Percentiles rank a stretch among this genome's conserved stretches.
Conservation (phyloP, 2,888 invertebrate species). For the Drosophila birchii region DNA sequence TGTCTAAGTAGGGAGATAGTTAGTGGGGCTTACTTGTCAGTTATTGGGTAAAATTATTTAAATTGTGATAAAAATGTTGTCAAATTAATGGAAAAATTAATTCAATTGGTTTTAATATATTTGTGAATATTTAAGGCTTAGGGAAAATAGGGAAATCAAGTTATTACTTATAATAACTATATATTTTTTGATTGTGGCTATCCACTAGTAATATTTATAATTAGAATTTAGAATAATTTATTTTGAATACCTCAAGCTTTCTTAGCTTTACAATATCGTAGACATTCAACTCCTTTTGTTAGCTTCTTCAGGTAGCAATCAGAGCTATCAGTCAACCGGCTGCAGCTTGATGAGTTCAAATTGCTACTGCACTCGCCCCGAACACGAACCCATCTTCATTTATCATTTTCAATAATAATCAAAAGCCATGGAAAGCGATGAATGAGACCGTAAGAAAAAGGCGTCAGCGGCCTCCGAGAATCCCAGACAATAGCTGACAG, state of each 20-base stretch:
- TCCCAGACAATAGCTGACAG: slow-evolving; percentile 47
- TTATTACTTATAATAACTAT: no score
- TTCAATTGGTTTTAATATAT: background rate
- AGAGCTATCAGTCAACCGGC: slow-evolving; percentile 53
- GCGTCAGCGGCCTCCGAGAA: slow-evolving; percentile 53
- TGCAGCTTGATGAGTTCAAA: slow-evolving; percentile 61
- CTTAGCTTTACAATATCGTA: background rate
- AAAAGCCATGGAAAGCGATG: slow-evolving; percentile 71
- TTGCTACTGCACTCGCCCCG: slow-evolving; percentile 68
- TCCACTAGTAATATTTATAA: background rate
- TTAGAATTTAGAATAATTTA: background rate
- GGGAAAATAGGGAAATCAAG: background rate
- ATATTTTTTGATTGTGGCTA: no score
- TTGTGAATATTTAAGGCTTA: background rate
- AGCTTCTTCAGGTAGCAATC: slow-evolving; percentile 62
- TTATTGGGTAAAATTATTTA: slow-evolving; percentile 7
- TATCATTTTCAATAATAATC: slow-evolving; percentile 82
- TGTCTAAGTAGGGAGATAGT: background rate
- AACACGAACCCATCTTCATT: slow-evolving; percentile 71
- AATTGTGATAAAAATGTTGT: background rate
- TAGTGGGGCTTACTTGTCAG: background rate
- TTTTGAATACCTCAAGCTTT: slow-evolving; percentile 7
- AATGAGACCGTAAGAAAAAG: slow-evolving; percentile 59
- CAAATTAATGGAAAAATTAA: background rate
- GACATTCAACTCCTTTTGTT: slow-evolving; percentile 20